phyloP scores from a whole-genome alignment of 2,888 invertebrate species.

The Heliconius hortense region DNA sequence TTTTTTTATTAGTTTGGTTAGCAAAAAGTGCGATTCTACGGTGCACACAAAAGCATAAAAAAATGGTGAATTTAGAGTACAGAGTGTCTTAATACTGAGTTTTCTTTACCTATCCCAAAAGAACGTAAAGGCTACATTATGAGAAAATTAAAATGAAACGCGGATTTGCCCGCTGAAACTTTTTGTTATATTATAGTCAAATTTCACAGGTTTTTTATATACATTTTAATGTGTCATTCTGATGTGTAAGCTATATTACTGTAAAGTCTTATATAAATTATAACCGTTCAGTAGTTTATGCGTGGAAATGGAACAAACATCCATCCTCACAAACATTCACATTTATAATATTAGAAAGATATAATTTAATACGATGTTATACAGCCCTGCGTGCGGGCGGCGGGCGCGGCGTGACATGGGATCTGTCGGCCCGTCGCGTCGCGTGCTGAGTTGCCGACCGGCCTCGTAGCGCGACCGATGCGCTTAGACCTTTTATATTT shows the following conservation, averaged over 20 bases:
- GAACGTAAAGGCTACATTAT: no score
- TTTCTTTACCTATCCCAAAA: no score
- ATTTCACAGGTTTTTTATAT: not conserved
- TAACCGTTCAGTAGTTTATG: not conserved
- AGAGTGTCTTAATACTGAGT: no score
- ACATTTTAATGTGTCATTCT: not conserved
- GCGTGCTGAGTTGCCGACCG: slow-evolving; percentile 44
- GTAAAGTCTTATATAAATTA: no score
- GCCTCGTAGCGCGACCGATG: slow-evolving; percentile 44
- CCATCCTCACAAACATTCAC: slow-evolving; percentile 10
- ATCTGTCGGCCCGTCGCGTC: slow-evolving; percentile 59
- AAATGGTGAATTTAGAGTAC: no score
- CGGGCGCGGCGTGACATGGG: slow-evolving; percentile 53
- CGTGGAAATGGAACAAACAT: not conserved
- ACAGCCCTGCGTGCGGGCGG: slow-evolving; percentile 40
- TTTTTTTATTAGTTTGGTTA: no score
- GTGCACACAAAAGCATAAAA: no score
- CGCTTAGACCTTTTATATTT: slow-evolving; percentile 38
- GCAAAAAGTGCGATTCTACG: no score
- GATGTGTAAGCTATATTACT: not conserved
- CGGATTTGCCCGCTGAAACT: no score
- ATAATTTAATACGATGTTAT: slow-evolving; percentile 12
- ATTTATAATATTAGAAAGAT: slow-evolving; percentile 4
- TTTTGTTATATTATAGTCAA: no score
- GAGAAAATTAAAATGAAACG: no score